Base-by-base conservation (phyloP, 2,113 vertebrate genomes). In the Origma solitaria region DNA sequence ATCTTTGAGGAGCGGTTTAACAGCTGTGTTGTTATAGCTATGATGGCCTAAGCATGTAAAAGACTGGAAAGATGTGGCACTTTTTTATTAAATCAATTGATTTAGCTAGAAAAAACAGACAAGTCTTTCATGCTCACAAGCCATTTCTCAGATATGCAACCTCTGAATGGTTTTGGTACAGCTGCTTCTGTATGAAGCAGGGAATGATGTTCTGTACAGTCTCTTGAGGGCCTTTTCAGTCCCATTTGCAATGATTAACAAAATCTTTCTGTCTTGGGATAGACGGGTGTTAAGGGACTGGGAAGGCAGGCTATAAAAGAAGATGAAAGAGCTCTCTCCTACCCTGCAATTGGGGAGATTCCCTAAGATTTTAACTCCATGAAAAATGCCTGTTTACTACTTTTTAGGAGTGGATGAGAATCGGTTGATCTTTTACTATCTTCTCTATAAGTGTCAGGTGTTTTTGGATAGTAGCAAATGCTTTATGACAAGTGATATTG, bases 141-240 rank as follows among this genome's bases (percentile, higher is more conserved):
- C 28, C 66, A 22, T 94, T 94, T 95, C 86, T 83, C 71, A 1
- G 6, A 53, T 92, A 79, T 49, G 68, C 87, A 96, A 73, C 58
- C 58, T 91, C 76, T 94, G 94, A 95, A 95, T 91, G 76, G 79
- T 76, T 94, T 94, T 88, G 86, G 83, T 94, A 92, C 96, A 96
- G 94, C 91, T 92, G 96, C 86, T 95, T 77, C 80, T 80, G 37
- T 90, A 14, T 86, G 86, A 88, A 90, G 27, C 54, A 61, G 86
- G 58, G 76, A 88, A 65, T 82, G 82, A 77, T 86, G 83, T 80
- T 92, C 86, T 77, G 28, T 79, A 70, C 77, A 71, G 72, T 88
- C 71, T 92, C 86, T 94, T 65, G 86, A 96, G 93, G 89, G 80
- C 88, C 83, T 82, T 96, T 96, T 80, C 89, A 95, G 75, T 44